phyloP scores from a whole-genome alignment of 2,113 vertebrate species.

The Syngnathus scovelli region DNA sequence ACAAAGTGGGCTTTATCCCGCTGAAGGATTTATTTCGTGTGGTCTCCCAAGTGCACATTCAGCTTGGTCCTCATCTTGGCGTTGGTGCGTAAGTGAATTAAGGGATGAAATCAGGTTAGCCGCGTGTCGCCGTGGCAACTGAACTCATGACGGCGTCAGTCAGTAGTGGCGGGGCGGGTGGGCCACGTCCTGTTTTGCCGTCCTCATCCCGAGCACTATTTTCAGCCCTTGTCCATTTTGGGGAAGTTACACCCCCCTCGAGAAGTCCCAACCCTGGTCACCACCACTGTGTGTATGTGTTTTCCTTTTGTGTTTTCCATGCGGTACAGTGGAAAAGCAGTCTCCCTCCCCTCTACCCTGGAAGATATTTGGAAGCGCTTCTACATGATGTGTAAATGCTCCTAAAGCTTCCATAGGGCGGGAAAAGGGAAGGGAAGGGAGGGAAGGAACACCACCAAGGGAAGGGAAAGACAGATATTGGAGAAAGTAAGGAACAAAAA shows the following conservation, averaged over 20 bases:
- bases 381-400: conserved; percentile 43
- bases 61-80: conserved; percentile 14
- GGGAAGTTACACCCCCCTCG: conserved; percentile 18
- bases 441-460: conserved; percentile 26
- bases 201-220: conserved; percentile 32
- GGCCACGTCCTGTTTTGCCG: conserved; percentile 40
- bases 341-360: conserved; percentile 10
- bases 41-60: not conserved
- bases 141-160: conserved; percentile 32
- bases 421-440: conserved; percentile 24
- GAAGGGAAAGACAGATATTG: conserved; percentile 32
- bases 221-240: conserved; percentile 22
- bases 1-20: not conserved
- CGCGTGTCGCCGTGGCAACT: conserved; percentile 49
- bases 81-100: conserved; percentile 54
- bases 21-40: not conserved
- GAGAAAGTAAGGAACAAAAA: conserved; percentile 49
- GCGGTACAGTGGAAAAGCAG: conserved; percentile 13
- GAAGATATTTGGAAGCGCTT: conserved; percentile 52
- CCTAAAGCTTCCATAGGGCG: conserved; percentile 13
- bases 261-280: not conserved
- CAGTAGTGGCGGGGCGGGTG: conserved; percentile 2
- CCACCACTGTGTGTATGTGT: not conserved
- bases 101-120: conserved; percentile 48
- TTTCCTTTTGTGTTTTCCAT: conserved; percentile 43